A percentile compares a stretch with the other conserved stretches of the same genome.
Evolutionary conservation across 2,888 invertebrate genomes (phyloP).

Genomic region (Stictocephala bisonia): DNA sequence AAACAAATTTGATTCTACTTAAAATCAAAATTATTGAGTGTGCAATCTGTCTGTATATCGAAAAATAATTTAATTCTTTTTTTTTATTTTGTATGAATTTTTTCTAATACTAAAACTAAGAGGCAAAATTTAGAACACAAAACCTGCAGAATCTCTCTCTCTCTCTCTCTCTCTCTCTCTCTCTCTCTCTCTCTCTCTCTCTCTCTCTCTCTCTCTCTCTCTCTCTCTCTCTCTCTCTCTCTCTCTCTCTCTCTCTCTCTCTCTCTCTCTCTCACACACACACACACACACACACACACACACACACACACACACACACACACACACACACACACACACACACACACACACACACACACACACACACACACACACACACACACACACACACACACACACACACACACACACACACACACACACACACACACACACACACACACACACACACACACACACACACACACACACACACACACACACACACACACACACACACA

Average conservation of each 20-base stretch:
- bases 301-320: conserved; percentile 19
- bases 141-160: no score
- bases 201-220: no score
- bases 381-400: not conserved
- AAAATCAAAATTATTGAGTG: no score
- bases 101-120: no score
- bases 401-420: not conserved
- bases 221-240: conserved; percentile 19
- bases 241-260: conserved; percentile 21
- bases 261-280: not conserved
- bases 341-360: not conserved
- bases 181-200: no score
- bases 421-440: not conserved
- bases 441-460: not conserved
- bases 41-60: no score
- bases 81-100: no score
- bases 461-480: not conserved
- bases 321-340: conserved; percentile 5
- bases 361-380: not conserved
- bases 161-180: no score
- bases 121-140: no score
- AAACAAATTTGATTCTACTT: no score
- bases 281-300: conserved; percentile 4
- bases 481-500: not conserved
- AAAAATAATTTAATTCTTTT: no score